Evolutionary conservation across 2,797 vertebrate species (phyloP).

Genomic region (Tragopan temminckii): DNA sequence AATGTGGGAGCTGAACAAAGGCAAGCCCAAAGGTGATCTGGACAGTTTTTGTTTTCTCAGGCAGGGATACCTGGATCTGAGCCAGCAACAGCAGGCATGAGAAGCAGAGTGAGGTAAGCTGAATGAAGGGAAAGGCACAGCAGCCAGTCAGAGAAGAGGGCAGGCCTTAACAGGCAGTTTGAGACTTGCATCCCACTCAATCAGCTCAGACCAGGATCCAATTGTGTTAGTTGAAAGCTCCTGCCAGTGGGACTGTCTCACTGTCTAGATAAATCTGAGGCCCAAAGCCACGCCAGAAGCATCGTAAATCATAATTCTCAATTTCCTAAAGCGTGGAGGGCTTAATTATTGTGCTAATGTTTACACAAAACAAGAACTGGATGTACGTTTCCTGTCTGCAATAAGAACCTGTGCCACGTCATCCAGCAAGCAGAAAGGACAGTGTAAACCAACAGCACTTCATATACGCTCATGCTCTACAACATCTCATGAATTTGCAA

Average conservation of each 20-base stretch:
- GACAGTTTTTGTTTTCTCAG: background rate
- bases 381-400: background rate
- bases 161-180: background rate
- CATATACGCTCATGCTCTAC: conserved; percentile 12
- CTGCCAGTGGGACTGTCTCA: background rate
- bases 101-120: background rate
- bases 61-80: background rate
- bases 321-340: background rate
- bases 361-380: background rate
- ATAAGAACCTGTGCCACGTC: background rate
- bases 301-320: background rate
- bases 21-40: background rate
- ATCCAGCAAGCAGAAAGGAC: background rate
- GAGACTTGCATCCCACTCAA: background rate
- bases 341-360: background rate
- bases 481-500: conserved; percentile 51
- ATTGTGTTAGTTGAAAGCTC: background rate
- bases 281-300: background rate
- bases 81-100: background rate
- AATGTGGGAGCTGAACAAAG: background rate
- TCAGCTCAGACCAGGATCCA: background rate
- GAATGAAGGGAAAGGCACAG: background rate
- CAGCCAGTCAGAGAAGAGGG: background rate
- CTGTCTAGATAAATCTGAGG: background rate
- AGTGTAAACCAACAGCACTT: background rate